Conservation (phyloP, 2,797 vertebrate genomes). For the Helicolenus hilgendorfi region DNA sequence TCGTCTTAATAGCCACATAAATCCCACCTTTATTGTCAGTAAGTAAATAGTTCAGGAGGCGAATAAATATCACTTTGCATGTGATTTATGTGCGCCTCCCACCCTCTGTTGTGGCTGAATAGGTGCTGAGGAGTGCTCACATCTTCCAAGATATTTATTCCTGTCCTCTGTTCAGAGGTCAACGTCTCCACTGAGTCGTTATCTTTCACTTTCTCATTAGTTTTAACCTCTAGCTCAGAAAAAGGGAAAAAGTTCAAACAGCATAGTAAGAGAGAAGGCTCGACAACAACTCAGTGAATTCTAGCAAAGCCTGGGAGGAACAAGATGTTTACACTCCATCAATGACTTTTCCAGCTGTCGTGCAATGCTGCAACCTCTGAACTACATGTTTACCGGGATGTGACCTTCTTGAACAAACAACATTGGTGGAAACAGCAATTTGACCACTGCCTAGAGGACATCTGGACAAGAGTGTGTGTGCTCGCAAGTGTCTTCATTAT, state of each 20-base stretch:
- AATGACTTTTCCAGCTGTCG: constrained; percentile 32
- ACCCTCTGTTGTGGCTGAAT: constrained; percentile 1
- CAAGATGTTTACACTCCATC: neutral
- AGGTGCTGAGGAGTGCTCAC: constrained; percentile 9
- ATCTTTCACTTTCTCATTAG: constrained; percentile 50
- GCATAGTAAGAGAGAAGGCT: neutral
- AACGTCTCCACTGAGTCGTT: constrained; percentile 1
- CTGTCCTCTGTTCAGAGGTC: constrained; percentile 44
- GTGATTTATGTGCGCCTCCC: constrained; percentile 57
- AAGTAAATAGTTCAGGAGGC: constrained; percentile 75
- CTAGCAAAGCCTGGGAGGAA: neutral
- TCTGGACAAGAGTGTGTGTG: neutral
- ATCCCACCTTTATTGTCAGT: constrained; percentile 78
- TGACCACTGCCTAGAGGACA: neutral
- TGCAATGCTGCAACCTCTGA: constrained; percentile 8
- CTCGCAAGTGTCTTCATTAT: neutral
- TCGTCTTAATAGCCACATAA: constrained; percentile 74
- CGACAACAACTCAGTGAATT: neutral
- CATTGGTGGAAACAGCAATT: neutral
- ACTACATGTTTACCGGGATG: neutral
- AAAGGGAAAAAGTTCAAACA: constrained; percentile 4
- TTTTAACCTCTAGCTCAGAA: constrained; percentile 8
- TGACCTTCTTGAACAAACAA: constrained; percentile 23
- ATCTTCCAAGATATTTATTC: constrained; percentile 45
- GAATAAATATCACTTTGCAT: constrained; percentile 72